These are phyloP conservation scores for Diaperis boleti DNA, from an alignment of 2,888 invertebrate species.

Conservation along the genomic window DNA sequence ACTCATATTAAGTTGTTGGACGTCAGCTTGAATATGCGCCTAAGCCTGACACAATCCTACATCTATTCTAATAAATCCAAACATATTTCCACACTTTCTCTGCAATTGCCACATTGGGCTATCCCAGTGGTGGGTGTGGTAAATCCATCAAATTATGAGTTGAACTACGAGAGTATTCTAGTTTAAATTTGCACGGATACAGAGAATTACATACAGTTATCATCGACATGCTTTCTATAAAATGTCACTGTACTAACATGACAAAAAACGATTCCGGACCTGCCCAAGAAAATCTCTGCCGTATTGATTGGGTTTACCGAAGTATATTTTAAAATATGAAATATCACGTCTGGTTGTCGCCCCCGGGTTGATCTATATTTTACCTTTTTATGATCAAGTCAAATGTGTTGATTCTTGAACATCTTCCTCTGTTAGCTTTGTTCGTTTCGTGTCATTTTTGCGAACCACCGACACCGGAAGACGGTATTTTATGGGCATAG, in stretches of 20 bases:
- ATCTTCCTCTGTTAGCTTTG: background rate
- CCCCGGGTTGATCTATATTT: slow-evolving; percentile 10
- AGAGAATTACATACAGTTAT: too few relatives aligned
- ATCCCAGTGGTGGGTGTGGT: background rate
- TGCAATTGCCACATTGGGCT: background rate
- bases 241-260: too few relatives aligned
- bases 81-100: slow-evolving; percentile 1
- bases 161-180: too few relatives aligned
- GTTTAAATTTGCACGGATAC: too few relatives aligned
- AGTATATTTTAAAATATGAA: slow-evolving; percentile 11
- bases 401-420: background rate
- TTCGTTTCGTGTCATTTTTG: background rate
- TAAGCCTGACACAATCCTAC: slow-evolving; percentile 14
- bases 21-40: slow-evolving; percentile 6
- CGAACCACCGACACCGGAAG: too few relatives aligned
- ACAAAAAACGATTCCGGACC: too few relatives aligned
- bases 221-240: too few relatives aligned
- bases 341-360: slow-evolving; percentile 8
- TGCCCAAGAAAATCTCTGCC: too few relatives aligned
- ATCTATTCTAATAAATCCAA: slow-evolving; percentile 12
- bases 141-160: background rate
- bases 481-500: too few relatives aligned
- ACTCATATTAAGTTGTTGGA: background rate
- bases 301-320: slow-evolving; percentile 4
- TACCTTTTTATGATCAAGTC: slow-evolving; percentile 6